A percentile compares a stretch with the other conserved stretches of the same genome.
Conservation (phyloP, 2,888 invertebrate genomes). For the Chrysodeixis includens region DNA sequence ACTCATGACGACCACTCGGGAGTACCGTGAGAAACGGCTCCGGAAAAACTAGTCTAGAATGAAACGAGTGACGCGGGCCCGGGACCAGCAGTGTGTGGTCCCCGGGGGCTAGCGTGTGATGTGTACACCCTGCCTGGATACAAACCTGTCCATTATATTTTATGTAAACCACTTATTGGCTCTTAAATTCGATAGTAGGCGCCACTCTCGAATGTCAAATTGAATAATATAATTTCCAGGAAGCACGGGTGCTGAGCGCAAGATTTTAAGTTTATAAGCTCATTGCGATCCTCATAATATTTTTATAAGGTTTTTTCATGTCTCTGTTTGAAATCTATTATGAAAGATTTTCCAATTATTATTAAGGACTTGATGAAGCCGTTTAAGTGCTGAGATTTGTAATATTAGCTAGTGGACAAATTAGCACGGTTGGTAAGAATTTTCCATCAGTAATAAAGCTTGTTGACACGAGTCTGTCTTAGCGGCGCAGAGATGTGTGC, state of each 20-base stretch:
- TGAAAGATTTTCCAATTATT: background rate
- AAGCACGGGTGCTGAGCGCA: background rate
- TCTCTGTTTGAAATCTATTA: background rate
- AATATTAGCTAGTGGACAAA: background rate
- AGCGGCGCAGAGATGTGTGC: background rate
- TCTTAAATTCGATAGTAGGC: background rate
- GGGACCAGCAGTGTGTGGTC: background rate
- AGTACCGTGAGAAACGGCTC: background rate
- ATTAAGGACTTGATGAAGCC: background rate
- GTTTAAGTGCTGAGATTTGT: background rate
- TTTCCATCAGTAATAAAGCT: background rate
- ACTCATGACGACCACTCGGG: constrained; percentile 6
- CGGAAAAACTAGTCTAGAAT: background rate
- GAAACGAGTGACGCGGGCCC: background rate
- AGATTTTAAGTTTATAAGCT: background rate
- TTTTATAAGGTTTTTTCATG: background rate
- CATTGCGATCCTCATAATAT: background rate
- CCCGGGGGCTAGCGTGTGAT: too few species aligned
- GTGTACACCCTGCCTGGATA: background rate
- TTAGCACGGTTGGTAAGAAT: background rate
- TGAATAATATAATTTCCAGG: background rate
- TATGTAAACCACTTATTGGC: background rate
- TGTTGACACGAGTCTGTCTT: background rate
- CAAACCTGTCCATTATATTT: background rate
- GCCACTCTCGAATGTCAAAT: background rate